These are phyloP conservation scores for Drosophila watanabei DNA, from an alignment of 1,140 invertebrate genomes.

Conservation along the genomic window DNA sequence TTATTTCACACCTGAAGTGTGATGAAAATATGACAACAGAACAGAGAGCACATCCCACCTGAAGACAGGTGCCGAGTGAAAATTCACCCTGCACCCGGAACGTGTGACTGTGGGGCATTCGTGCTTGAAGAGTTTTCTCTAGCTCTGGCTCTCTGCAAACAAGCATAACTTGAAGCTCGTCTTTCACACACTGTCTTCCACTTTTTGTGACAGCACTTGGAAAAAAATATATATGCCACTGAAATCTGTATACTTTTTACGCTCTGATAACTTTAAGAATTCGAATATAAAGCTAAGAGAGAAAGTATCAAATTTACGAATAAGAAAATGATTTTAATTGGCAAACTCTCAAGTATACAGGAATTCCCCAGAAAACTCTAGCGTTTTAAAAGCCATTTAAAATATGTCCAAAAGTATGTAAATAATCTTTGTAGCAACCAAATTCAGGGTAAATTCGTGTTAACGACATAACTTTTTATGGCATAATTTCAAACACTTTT, in stretches of 20 bases:
- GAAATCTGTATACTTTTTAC: neutral
- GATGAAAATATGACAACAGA: constrained; percentile 79
- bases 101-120: constrained; percentile 78
- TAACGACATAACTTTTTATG: neutral
- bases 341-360: neutral
- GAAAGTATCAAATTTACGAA: neutral
- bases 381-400: neutral
- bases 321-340: neutral
- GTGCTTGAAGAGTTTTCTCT: constrained; percentile 79
- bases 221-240: constrained; percentile 5
- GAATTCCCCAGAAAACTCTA: neutral
- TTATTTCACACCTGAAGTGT: constrained; percentile 81
- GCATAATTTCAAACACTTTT: neutral
- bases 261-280: neutral
- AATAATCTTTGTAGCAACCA: neutral
- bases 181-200: constrained; percentile 54
- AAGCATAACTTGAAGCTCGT: constrained; percentile 74
- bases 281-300: too few species aligned
- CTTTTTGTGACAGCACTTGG: constrained; percentile 17
- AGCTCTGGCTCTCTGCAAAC: constrained; percentile 30
- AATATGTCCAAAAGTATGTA: neutral
- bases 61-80: constrained; percentile 69
- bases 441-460: neutral
- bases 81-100: constrained; percentile 70
- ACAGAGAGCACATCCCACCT: constrained; percentile 57